Conservation (phyloP, 2,888 invertebrate genomes). For the Hipparchia sbordonii region DNA sequence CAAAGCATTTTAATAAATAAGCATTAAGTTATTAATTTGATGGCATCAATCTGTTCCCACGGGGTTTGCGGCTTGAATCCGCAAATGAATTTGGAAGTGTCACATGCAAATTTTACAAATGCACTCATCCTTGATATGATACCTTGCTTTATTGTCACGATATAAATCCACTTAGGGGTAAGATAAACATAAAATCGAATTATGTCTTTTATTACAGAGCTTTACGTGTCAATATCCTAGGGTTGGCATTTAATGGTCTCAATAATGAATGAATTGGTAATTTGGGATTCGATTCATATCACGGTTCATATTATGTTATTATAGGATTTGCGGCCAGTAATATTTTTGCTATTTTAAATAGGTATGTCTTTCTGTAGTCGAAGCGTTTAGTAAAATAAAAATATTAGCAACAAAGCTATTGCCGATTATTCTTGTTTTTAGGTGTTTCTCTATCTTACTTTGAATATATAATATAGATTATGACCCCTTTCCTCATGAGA, state of each 20-base stretch:
- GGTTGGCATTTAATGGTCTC: constrained; percentile 1
- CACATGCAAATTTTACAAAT: constrained; percentile 47
- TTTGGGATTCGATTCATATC: not conserved
- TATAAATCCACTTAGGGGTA: constrained; percentile 67
- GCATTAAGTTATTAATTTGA: constrained; percentile 26
- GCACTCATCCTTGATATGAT: constrained; percentile 54
- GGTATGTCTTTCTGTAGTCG: not conserved
- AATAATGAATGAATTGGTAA: too few species aligned
- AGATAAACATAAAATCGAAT: constrained; percentile 74
- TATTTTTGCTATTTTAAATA: not conserved
- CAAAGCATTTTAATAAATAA: constrained; percentile 13
- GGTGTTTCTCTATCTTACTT: too few species aligned
- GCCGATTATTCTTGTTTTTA: too few species aligned
- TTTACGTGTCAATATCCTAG: constrained; percentile 41
- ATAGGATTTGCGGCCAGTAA: constrained; percentile 9
- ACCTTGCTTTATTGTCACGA: constrained; percentile 64
- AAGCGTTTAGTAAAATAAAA: too few species aligned
- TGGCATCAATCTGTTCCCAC: constrained; percentile 33
- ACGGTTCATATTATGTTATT: not conserved
- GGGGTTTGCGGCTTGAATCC: constrained; percentile 27
- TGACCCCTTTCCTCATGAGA: too few species aligned
- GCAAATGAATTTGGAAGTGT: constrained; percentile 43
- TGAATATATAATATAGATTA: too few species aligned
- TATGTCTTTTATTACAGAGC: constrained; percentile 64
- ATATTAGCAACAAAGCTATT: too few species aligned